Percentiles rank a stretch among this genome's conserved stretches.
Conservation (phyloP, 2,797 vertebrate genomes). For the Hapalemur alaotrensis region DNA sequence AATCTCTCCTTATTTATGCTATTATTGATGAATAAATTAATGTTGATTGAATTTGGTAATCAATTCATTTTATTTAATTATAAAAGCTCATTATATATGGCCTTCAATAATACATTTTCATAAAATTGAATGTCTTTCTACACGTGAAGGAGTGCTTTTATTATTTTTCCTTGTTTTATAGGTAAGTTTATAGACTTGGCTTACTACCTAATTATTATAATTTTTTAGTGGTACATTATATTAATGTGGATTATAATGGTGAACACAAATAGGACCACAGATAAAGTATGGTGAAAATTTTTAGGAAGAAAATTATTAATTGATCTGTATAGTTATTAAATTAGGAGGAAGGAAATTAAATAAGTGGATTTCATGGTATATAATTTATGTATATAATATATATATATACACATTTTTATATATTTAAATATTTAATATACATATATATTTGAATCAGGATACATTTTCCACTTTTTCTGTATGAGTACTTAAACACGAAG, state of each 20-base stretch:
- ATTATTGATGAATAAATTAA: not conserved
- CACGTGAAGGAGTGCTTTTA: not conserved
- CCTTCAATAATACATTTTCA: constrained; percentile 11
- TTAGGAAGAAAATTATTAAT: not conserved
- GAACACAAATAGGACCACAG: not conserved
- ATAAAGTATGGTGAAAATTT: not conserved
- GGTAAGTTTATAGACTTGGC: not conserved
- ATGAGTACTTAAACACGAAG: not conserved
- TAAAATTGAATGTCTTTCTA: not conserved
- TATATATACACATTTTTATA: not conserved
- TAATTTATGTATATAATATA: not conserved
- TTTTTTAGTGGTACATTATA: not conserved
- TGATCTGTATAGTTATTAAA: not conserved
- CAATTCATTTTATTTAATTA: constrained; percentile 13
- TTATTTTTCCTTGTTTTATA: not conserved
- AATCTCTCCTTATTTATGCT: not conserved
- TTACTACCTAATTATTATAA: not conserved
- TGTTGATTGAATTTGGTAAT: not conserved
- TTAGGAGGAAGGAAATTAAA: not conserved
- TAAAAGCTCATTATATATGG: not conserved
- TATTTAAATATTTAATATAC: not conserved
- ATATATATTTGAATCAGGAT: not conserved
- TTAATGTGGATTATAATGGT: not conserved
- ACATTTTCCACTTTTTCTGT: not conserved
- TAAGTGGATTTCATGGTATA: not conserved